Evolutionary conservation across 2,888 invertebrate genomes (phyloP), one percentile per base, ranked within the genome.

Genomic region (Lobophora halterata): DNA sequence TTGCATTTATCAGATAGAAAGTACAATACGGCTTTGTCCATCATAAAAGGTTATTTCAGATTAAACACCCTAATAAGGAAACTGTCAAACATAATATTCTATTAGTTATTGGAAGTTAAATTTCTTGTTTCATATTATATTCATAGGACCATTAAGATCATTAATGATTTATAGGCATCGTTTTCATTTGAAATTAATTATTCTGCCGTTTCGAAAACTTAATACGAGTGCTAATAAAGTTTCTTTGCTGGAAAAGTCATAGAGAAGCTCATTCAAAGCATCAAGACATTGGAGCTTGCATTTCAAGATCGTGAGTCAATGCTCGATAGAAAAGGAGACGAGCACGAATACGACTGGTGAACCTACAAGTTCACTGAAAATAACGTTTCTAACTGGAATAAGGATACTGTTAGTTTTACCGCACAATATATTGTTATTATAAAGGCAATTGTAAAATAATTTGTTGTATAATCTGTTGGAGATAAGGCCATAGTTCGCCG

Each of bases 1-100:
- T 63, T 51, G 23, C 19, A 35, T 56, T 68, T 83, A 83, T 83
- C 80, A 66, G 81, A 82, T 83, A 74, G 82, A 85, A 85, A 85
- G 82, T 79, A 65, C 55, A 65, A 64, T 62, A 34, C 40, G 57
- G 50, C 61, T 52, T 54, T 52, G 33, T 55, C 46, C 57, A 58
- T 53, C 56, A 46, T 49, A 55, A 51, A 52, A 63, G 52, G 59
- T 64, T 65, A 59, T 62, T 66, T 61, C 60, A 65, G 63, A 57
- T 59, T 11, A 33, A 24, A 29, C 23, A 28, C 27, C n/a, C 3
- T 17, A 38, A 27, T 39, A 7, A 14, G n/a, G n/a, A n/a, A n/a
- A n/a, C n/a, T n/a, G n/a, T n/a, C n/a, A n/a, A n/a, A n/a, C n/a
- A n/a, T n/a, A n/a, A n/a, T n/a, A n/a, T n/a, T n/a, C n/a, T n/a